These are phyloP conservation scores for Epizoanthus scotinus DNA, from an alignment of 92 coral and sea anemone species.

Conservation along the genomic window DNA sequence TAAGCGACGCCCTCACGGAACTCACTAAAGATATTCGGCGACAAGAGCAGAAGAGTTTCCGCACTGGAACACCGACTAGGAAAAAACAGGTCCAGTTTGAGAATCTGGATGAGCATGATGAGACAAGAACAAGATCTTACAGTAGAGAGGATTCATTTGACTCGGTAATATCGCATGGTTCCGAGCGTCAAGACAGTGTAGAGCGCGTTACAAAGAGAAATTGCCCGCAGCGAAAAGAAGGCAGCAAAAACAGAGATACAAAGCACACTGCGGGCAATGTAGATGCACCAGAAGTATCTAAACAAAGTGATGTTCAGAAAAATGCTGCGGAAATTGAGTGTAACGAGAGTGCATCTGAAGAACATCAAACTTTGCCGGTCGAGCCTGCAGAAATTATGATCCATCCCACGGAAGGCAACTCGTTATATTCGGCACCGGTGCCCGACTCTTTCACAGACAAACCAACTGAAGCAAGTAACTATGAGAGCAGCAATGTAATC, in stretches of 20 bases:
- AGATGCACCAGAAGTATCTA: neutral
- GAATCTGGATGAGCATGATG: slow-evolving; percentile 26
- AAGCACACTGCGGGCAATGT: neutral
- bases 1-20: slow-evolving; percentile 73
- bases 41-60: slow-evolving; percentile 63
- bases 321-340: neutral
- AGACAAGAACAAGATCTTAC: neutral
- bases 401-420: neutral
- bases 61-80: slow-evolving; percentile 23
- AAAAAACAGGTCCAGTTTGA: slow-evolving; percentile 45
- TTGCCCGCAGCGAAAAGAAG: neutral
- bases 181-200: neutral
- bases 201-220: slow-evolving; percentile 7
- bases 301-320: neutral
- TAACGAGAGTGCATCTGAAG: neutral
- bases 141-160: slow-evolving; percentile 10
- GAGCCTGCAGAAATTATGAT: neutral
- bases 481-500: neutral
- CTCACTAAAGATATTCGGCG: slow-evolving; percentile 74
- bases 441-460: slow-evolving; percentile 15
- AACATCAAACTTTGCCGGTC: neutral
- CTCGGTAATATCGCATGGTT: slow-evolving; percentile 16
- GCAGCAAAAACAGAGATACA: neutral
- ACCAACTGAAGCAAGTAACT: slow-evolving; percentile 4
- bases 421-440: slow-evolving; percentile 9